Evolutionary conservation across 2,888 invertebrate species (phyloP), one percentile per base, ranked within the genome.

Genomic region (Glaucopsyche alexis): DNA sequence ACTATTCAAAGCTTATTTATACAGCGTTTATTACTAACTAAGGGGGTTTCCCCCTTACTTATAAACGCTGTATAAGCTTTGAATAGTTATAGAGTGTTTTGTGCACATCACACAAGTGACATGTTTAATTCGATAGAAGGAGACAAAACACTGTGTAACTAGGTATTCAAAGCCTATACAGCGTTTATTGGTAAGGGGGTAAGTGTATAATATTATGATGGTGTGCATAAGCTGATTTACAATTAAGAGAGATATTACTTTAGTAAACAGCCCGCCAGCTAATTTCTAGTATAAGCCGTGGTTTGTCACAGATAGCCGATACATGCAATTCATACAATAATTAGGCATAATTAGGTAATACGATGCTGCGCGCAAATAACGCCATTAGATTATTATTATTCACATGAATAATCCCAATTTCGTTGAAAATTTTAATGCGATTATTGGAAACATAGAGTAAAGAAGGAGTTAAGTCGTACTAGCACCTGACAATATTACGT

Each of bases 241-340:
- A 60, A 29, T 60, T 29, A 38, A 29, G 60, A 60, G 19, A 19
- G 13, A 11, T 29, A 60, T 60, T n/a, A n/a, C 50, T 42, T 9
- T 50, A 50, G 29, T 71, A 50, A 71, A 71, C 50, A 49, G 16
- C 42, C 67, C 16, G 2, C 67, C 13, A 49, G 52, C n/a, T 75
- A 72, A 71, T 69, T 42, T 67, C 67, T 45, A 69, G 49, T 29
- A 69, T 85, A 87, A 90, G 89, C 89, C 87, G 89, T 86, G 89
- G 89, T 86, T 88, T 88, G 88, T 87, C 86, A 83, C 83, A 83
- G 84, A 86, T 86, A 83, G 83, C 88, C 78, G 80, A 85, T 87
- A 81, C 85, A 82, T 87, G 85, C 88, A 84, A 85, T 86, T 89
- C 87, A 88, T 88, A 85, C 82, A 86, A 88, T 89, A 89, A 90